Evolutionary conservation across 2,888 invertebrate species (phyloP).

Genomic region (Physocephala rufipes): DNA sequence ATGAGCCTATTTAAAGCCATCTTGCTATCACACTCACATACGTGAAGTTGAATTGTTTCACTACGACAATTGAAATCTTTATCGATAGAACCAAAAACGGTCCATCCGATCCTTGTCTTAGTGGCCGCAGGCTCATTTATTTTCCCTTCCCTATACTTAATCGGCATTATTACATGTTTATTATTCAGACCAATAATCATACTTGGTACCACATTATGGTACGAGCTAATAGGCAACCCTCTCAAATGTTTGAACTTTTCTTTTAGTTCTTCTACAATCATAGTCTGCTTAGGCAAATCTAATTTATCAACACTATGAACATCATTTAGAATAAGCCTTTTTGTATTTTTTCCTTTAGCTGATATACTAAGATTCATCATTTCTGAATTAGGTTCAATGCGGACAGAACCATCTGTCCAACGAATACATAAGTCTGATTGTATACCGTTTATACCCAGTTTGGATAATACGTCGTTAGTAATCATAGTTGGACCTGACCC

Average conservation of each 20-base stretch:
- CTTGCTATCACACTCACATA: constrained; percentile 34
- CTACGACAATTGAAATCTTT: background rate
- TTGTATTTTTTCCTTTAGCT: constrained; percentile 9
- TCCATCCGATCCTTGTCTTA: constrained; percentile 37
- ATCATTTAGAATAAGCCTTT: constrained; percentile 1
- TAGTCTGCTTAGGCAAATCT: constrained; percentile 1
- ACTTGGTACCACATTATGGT: constrained; percentile 27
- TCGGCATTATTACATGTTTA: constrained; percentile 34
- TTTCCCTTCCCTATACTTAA: constrained; percentile 14
- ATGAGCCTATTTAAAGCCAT: constrained; percentile 32
- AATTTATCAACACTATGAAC: constrained; percentile 11
- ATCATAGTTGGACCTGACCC: constrained; percentile 38
- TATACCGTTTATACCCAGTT: constrained; percentile 27
- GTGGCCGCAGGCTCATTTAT: constrained; percentile 31
- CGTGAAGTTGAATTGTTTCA: constrained; percentile 25
- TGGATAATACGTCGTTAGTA: constrained; percentile 25
- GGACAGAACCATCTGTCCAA: constrained; percentile 39
- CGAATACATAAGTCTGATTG: constrained; percentile 36
- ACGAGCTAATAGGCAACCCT: constrained; percentile 36
- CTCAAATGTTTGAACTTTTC: constrained; percentile 13
- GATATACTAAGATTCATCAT: constrained; percentile 1
- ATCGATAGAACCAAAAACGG: constrained; percentile 31
- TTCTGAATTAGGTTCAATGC: constrained; percentile 32
- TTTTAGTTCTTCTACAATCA: constrained; percentile 13
- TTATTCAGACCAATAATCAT: constrained; percentile 42